Evolutionary conservation across 2,888 invertebrate genomes (phyloP).

Genomic region (Cryptops parisi): DNA sequence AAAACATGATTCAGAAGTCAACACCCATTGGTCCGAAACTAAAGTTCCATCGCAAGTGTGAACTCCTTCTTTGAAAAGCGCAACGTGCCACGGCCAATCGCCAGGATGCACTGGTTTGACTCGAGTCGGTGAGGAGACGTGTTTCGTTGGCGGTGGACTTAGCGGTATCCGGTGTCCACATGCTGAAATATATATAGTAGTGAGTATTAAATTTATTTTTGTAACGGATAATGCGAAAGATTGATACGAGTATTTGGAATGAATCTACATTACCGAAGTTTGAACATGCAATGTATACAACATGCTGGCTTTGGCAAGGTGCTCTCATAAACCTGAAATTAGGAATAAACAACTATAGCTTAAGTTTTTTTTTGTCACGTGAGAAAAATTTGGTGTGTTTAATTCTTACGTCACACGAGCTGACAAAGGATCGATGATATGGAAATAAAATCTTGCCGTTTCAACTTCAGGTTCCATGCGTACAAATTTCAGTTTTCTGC

Average conservation of each 20-base stretch:
- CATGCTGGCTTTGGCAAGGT: conserved; percentile 56
- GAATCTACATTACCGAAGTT: conserved; percentile 44
- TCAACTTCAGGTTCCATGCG: conserved; percentile 48
- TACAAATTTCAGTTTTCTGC: conserved; percentile 53
- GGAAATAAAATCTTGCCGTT: conserved; percentile 51
- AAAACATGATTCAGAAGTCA: conserved; percentile 77
- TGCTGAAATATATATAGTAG: not conserved
- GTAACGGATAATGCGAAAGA: no score
- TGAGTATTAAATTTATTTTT: no score
- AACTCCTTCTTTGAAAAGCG: conserved; percentile 62
- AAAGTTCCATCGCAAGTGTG: conserved; percentile 81
- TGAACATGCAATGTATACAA: conserved; percentile 62
- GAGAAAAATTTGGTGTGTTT: not conserved
- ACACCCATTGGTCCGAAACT: conserved; percentile 63
- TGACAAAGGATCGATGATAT: conserved; percentile 65
- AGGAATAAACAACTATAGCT: not conserved
- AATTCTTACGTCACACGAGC: conserved; percentile 28
- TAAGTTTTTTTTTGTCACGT: not conserved
- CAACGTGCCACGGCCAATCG: conserved; percentile 74
- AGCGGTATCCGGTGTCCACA: not conserved
- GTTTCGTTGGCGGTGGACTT: not conserved
- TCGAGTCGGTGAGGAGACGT: not conserved
- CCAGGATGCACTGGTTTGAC: conserved; percentile 20
- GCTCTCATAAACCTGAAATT: conserved; percentile 52
- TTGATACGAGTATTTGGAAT: no score